Base-by-base conservation (phyloP, 2,888 invertebrate species). In the Miltochrista miniata region DNA sequence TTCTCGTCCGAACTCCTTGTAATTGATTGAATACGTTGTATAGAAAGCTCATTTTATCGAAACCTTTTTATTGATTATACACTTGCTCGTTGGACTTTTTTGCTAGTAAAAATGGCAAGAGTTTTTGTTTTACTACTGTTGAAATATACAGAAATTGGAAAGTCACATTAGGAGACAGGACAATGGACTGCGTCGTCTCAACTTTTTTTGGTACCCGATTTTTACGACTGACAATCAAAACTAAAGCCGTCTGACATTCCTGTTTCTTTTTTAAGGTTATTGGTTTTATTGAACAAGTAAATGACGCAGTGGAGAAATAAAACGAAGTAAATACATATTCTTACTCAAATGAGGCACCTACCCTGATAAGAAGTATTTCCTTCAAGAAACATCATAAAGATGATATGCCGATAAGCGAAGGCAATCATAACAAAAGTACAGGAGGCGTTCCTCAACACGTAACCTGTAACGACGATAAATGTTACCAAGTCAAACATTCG, bases 1-100 rank as follows among this genome's bases (percentile, higher is more conserved):
- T 68, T 63, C 60, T 72, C 74, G 72, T 76, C 73, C 78, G 81
- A 79, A 72, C 68, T 67, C 79, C 70, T 65, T 69, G 83, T 88
- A 90, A 90, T 90, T 90, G 90, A 89, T 87, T 81, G 83, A 81
- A 84, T 84, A 77, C 80, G 64, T 75, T 81, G 79, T 81, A 83
- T 82, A 81, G 81, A 83, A 79, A 73, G 76, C 70, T 77, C 72
- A 76, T 79, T 84, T 79, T 81, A 72, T 72, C 53, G 47, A 47
- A 49, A 58, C 34, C 51, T 59, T 58, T 60, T 61, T 57, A 49
- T 64, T 59, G 61, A 61, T 58, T 55, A 60, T 61, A 72, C 67
- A 67, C 67, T 67, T 60, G 60, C 62, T 64, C 49, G 53, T 39
- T 49, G 15, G 45, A 43, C 45, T 70, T 73, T 47, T 76, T 75